Conservation (phyloP, 2,797 vertebrate genomes). For the Coendou prehensilis region DNA sequence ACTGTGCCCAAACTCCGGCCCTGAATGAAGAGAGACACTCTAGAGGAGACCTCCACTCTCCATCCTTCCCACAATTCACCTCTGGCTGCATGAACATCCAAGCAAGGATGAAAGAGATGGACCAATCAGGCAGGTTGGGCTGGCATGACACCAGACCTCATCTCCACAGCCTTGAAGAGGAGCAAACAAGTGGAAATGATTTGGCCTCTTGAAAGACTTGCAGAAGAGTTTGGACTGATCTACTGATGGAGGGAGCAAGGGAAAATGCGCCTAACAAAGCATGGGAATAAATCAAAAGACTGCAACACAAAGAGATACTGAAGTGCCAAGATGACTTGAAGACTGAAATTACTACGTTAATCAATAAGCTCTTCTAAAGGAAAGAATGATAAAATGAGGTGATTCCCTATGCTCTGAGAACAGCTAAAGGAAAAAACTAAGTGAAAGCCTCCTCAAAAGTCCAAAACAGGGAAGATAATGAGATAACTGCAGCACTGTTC, state of each 20-base stretch:
- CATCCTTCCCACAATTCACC: background rate
- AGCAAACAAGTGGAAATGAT: background rate
- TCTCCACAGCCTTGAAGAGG: background rate
- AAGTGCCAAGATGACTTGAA: slow-evolving; percentile 68
- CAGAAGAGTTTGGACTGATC: slow-evolving; percentile 34
- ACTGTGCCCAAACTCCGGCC: background rate
- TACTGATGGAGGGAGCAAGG: background rate
- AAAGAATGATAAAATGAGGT: background rate
- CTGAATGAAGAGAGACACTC: background rate
- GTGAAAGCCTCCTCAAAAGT: background rate
- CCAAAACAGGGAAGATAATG: background rate
- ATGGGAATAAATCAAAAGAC: slow-evolving; percentile 68
- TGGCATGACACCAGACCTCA: slow-evolving; percentile 52
- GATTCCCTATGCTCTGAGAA: background rate
- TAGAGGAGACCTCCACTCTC: background rate
- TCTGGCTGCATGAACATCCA: background rate
- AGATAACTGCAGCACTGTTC: background rate
- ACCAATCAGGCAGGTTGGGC: background rate
- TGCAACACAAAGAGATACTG: background rate
- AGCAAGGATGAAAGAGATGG: background rate
- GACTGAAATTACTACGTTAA: slow-evolving; percentile 49
- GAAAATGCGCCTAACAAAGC: slow-evolving; percentile 26
- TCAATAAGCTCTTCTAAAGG: slow-evolving; percentile 43
- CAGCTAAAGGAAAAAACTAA: slow-evolving; percentile 10
- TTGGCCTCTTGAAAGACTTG: slow-evolving; percentile 23